Conservation (phyloP, 2,797 vertebrate genomes). For the Poecilia wingei region DNA sequence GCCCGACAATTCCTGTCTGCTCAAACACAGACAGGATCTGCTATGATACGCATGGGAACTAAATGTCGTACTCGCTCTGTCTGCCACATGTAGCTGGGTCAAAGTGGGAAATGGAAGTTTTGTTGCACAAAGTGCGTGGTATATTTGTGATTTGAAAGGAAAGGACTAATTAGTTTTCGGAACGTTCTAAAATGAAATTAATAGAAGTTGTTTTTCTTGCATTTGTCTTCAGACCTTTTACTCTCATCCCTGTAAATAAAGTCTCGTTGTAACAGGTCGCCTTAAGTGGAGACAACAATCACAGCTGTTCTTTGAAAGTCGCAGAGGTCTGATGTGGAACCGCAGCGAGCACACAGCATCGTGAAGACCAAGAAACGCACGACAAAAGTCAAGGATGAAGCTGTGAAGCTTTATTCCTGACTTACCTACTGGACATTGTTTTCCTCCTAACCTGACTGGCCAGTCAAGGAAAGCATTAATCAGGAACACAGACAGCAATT, state of each 20-base stretch:
- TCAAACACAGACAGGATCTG: slow-evolving; percentile 30
- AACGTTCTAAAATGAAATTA: background rate
- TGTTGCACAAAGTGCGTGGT: background rate
- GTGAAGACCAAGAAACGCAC: background rate
- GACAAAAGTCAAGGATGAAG: background rate
- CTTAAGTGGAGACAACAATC: background rate
- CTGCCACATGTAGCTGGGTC: background rate
- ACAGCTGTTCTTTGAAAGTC: background rate
- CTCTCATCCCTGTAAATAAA: background rate
- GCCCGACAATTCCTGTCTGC: slow-evolving; percentile 51
- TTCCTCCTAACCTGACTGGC: background rate
- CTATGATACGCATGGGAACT: background rate
- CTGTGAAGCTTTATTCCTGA: background rate
- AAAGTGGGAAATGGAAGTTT: slow-evolving; percentile 4
- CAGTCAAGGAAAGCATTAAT: background rate
- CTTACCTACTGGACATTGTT: background rate
- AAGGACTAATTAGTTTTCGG: background rate
- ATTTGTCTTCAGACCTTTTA: background rate
- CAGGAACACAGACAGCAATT: background rate
- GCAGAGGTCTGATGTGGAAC: background rate
- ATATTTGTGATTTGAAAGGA: background rate
- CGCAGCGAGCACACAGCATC: background rate
- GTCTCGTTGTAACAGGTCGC: background rate
- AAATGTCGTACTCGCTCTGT: background rate
- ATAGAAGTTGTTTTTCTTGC: background rate